phyloP scores from a whole-genome alignment of 2,888 invertebrate genomes.

The Cryptus armator region DNA sequence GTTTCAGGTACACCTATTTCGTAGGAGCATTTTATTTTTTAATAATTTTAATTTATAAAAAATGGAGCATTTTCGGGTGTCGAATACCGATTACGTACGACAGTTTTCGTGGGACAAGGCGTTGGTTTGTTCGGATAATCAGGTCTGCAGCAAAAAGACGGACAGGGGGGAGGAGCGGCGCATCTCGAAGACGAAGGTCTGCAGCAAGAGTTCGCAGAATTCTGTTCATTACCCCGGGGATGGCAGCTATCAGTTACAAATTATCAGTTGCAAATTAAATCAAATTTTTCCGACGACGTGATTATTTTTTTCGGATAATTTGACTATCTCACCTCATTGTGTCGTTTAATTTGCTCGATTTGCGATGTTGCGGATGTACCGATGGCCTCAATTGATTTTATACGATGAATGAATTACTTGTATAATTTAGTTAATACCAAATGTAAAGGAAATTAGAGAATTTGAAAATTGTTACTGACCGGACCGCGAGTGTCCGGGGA shows the following conservation, averaged over 20 bases:
- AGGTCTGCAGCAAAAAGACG: conserved; percentile 52
- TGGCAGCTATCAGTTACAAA: conserved; percentile 27
- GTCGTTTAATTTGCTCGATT: conserved; percentile 4
- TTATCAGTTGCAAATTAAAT: background rate
- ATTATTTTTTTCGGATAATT: background rate
- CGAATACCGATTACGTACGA: conserved; percentile 61
- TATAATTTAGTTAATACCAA: conserved; percentile 12
- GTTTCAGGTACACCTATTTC: conserved; percentile 73
- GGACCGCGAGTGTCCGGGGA: conserved; percentile 31
- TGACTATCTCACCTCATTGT: conserved; percentile 52
- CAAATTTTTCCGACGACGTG: background rate
- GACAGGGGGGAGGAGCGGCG: conserved; percentile 21
- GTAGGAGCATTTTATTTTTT: background rate
- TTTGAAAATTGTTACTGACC: conserved; percentile 44
- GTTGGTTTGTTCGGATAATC: conserved; percentile 45
- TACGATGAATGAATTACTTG: background rate
- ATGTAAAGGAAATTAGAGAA: too few species aligned
- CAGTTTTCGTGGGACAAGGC: conserved; percentile 69
- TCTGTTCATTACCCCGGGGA: conserved; percentile 12
- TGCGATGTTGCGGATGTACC: too few species aligned
- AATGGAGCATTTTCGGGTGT: background rate
- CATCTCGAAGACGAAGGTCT: conserved; percentile 20
- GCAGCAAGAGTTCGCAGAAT: conserved; percentile 44
- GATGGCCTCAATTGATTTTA: background rate
- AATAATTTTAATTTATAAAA: background rate